These are phyloP conservation scores for Microctonus hyperodae DNA, from an alignment of 2,888 invertebrate genomes.

Conservation along the genomic window DNA sequence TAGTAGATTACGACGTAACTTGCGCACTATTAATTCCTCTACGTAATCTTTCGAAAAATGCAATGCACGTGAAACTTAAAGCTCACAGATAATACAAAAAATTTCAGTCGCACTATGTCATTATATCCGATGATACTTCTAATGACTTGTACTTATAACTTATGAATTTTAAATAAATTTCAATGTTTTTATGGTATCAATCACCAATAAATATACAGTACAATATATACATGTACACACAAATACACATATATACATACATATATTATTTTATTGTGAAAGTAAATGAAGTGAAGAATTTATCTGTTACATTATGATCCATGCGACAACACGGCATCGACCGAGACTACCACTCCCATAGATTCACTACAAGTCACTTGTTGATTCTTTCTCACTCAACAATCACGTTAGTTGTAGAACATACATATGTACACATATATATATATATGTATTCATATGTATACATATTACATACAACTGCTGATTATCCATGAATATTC, in stretches of 20 bases:
- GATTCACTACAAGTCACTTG: conserved; percentile 37
- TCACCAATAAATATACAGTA: too few species aligned
- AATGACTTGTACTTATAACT: not conserved
- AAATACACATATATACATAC: too few species aligned
- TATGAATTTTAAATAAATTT: too few species aligned
- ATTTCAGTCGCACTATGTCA: not conserved
- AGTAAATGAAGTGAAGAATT: conserved; percentile 6
- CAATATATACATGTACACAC: too few species aligned
- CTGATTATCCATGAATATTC: not conserved
- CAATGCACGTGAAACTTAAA: not conserved
- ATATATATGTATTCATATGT: not conserved
- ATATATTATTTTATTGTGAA: not conserved
- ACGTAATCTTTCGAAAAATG: conserved; percentile 23
- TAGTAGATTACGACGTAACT: conserved; percentile 44
- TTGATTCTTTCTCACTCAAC: conserved; percentile 42
- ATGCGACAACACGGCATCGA: conserved; percentile 10
- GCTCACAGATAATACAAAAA: not conserved
- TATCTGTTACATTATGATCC: conserved; percentile 6
- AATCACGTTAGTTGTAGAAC: too few species aligned
- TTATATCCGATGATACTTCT: not conserved
- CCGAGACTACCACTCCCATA: conserved; percentile 26
- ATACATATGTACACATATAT: not conserved
- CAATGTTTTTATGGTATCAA: too few species aligned
- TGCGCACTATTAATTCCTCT: conserved; percentile 43
- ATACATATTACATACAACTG: not conserved